Evolutionary conservation across 2,113 vertebrate species (phyloP).

Genomic region (Nibea albiflora): DNA sequence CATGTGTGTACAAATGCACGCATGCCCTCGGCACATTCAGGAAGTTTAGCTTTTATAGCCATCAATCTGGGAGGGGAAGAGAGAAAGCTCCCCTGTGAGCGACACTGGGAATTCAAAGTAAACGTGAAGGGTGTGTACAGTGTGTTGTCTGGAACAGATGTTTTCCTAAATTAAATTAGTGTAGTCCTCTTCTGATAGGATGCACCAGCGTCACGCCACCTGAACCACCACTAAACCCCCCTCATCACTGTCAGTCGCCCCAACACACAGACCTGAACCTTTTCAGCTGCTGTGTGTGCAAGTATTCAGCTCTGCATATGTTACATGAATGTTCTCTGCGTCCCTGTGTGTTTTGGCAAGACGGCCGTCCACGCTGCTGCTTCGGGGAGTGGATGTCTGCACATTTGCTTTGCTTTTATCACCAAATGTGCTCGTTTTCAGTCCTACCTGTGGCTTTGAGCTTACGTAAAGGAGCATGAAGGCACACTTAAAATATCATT

Average conservation of each 20-base stretch:
- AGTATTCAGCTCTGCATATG: slow-evolving; percentile 26
- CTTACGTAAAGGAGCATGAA: not conserved
- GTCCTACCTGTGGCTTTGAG: not conserved
- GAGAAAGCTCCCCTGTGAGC: slow-evolving; percentile 13
- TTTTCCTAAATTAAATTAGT: slow-evolving; percentile 49
- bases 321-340: slow-evolving; percentile 43
- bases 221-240: not conserved
- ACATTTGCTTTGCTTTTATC: slow-evolving; percentile 10
- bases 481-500: not conserved
- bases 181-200: slow-evolving; percentile 54
- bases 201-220: slow-evolving; percentile 65
- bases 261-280: slow-evolving; percentile 11
- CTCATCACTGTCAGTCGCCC: not conserved
- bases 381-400: not conserved
- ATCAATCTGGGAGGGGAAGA: slow-evolving; percentile 28
- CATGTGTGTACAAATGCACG: not conserved
- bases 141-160: slow-evolving; percentile 49
- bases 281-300: slow-evolving; percentile 29
- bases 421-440: slow-evolving; percentile 12
- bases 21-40: slow-evolving; percentile 19
- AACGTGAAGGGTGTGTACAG: slow-evolving; percentile 33
- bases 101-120: slow-evolving; percentile 26
- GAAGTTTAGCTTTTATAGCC: slow-evolving; percentile 52
- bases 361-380: too few species aligned
- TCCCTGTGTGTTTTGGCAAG: slow-evolving; percentile 30